Percentiles rank a stretch among this genome's conserved stretches.
Conservation (phyloP, 2,888 invertebrate species). For the Temnothorax unifasciatus region DNA sequence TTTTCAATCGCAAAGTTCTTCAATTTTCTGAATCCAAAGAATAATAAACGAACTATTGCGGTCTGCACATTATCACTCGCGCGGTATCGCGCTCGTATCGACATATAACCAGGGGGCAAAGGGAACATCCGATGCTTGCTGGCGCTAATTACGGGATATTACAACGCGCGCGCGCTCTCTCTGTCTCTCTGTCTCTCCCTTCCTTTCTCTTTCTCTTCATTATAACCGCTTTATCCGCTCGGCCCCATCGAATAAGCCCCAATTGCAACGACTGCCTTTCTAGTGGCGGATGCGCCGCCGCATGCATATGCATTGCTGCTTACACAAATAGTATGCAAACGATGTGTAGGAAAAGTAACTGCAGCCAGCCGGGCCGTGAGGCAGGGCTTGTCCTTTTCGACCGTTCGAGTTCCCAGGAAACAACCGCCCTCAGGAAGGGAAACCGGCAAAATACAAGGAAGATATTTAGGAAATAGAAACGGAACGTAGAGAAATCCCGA, state of each 20-base stretch:
- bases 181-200: neutral
- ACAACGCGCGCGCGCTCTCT: slow-evolving; percentile 48
- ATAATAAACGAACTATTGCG: slow-evolving; percentile 27
- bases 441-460: slow-evolving; percentile 5
- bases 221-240: slow-evolving; percentile 56
- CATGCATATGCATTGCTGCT: slow-evolving; percentile 79
- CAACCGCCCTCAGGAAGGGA: neutral
- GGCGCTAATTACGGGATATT: slow-evolving; percentile 75
- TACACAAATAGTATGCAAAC: slow-evolving; percentile 79
- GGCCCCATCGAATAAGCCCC: slow-evolving; percentile 61
- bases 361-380: slow-evolving; percentile 14
- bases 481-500: slow-evolving; percentile 2
- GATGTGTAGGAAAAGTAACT: slow-evolving; percentile 76
- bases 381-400: slow-evolving; percentile 37
- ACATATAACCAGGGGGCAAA: slow-evolving; percentile 47
- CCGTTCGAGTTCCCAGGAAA: slow-evolving; percentile 24
- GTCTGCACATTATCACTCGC: slow-evolving; percentile 59
- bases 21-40: slow-evolving; percentile 32
- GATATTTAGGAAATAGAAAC: slow-evolving; percentile 35
- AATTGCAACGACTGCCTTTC: slow-evolving; percentile 60
- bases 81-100: slow-evolving; percentile 50
- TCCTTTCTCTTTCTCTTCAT: slow-evolving; percentile 27
- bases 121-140: slow-evolving; percentile 51
- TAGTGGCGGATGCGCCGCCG: slow-evolving; percentile 59
- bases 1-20: neutral